A percentile compares a stretch with the other conserved stretches of the same genome.
Evolutionary conservation across 2,113 vertebrate genomes (phyloP).

Genomic region (Falcunculus frontatus): DNA sequence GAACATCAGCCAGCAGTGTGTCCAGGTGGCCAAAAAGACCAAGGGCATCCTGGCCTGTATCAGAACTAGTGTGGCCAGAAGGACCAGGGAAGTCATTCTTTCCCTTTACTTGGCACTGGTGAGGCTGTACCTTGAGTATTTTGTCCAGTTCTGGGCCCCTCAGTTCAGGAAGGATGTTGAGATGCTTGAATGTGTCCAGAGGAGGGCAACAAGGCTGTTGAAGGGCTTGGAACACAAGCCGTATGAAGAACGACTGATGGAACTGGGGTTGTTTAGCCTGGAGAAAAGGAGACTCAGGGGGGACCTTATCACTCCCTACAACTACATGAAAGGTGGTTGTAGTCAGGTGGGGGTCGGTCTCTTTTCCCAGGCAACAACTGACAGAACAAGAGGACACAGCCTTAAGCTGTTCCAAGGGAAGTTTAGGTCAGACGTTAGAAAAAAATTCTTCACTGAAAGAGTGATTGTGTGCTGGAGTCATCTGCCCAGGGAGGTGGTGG

Average conservation of each 20-base stretch:
- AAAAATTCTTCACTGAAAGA: neutral
- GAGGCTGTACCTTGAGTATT: neutral
- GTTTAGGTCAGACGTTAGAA: neutral
- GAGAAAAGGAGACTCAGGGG: neutral
- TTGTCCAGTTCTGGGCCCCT: neutral
- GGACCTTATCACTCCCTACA: neutral
- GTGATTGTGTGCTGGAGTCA: fast-evolving
- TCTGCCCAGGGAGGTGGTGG: neutral
- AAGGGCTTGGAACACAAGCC: neutral
- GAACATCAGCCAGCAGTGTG: neutral
- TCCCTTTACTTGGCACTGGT: neutral
- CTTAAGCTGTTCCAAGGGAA: neutral
- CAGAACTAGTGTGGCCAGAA: neutral
- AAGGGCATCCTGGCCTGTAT: neutral
- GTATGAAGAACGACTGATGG: neutral
- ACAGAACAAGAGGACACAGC: neutral
- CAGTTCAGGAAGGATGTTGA: neutral
- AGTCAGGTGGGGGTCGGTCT: neutral
- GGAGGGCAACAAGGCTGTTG: neutral
- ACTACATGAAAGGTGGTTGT: neutral
- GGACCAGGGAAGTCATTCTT: neutral
- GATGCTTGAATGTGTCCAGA: neutral
- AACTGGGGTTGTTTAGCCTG: neutral
- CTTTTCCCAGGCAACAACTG: neutral
- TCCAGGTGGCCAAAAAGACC: neutral